A percentile compares a stretch with the other conserved stretches of the same genome.
Conservation (phyloP, 2,113 vertebrate genomes). For the Mirounga angustirostris region DNA sequence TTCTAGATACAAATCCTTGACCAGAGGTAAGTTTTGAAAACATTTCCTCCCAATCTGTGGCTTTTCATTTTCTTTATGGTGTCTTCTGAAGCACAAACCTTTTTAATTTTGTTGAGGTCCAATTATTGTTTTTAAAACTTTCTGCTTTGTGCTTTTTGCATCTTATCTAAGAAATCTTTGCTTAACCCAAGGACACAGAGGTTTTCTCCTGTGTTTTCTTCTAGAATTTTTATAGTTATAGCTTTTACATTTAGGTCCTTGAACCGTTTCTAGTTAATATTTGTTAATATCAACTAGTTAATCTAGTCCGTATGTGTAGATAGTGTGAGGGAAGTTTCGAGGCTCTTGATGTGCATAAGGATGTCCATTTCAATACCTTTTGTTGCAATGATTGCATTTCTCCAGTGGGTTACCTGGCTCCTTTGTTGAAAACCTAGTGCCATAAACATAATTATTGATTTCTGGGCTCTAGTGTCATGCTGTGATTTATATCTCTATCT, state of each 20-base stretch:
- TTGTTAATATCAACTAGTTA: not conserved
- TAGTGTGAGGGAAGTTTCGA: not conserved
- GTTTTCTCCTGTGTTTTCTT: not conserved
- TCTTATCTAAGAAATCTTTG: not conserved
- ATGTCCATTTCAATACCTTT: not conserved
- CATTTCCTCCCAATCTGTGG: not conserved
- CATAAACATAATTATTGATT: too few species aligned
- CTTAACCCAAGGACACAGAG: not conserved
- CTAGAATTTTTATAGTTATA: not conserved
- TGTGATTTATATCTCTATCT: rapidly evolving
- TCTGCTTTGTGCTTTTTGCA: not conserved
- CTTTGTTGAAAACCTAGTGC: not conserved
- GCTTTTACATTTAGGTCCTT: not conserved
- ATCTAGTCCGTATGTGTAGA: not conserved
- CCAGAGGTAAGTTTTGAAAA: not conserved
- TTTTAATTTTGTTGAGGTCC: not conserved
- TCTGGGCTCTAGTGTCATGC: not conserved
- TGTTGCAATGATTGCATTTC: not conserved
- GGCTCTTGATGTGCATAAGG: too few species aligned
- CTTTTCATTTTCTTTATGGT: not conserved
- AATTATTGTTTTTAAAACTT: not conserved
- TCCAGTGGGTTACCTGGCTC: too few species aligned
- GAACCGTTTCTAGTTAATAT: not conserved
- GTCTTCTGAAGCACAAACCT: not conserved
- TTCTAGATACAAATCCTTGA: not conserved